Conservation (phyloP, 2,113 vertebrate species). For the Nesospiza acunhae region DNA sequence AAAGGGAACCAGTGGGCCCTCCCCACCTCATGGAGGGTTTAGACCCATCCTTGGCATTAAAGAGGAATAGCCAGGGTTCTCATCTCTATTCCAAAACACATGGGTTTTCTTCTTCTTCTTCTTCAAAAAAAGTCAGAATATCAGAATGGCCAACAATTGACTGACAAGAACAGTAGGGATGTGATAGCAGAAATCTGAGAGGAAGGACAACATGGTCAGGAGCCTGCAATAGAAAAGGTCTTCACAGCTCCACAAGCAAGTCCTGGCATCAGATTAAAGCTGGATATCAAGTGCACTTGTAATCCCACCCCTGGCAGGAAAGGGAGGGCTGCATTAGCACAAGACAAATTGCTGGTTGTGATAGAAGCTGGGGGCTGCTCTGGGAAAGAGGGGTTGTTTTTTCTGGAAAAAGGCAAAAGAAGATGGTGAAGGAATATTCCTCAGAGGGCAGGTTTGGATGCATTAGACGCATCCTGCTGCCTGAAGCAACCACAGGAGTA, state of each 20-base stretch:
- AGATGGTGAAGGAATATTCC: not conserved
- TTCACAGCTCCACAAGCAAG: not conserved
- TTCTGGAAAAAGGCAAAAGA: not conserved
- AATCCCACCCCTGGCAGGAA: not conserved
- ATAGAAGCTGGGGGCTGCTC: not conserved
- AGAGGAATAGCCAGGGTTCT: not conserved
- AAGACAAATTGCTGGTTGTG: not conserved
- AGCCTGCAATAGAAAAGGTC: not conserved
- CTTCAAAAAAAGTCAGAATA: not conserved
- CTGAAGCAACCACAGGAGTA: not conserved
- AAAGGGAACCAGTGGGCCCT: not conserved
- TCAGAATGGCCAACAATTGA: not conserved
- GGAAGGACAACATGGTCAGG: not conserved
- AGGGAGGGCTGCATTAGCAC: not conserved
- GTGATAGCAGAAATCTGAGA: not conserved
- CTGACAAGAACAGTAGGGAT: not conserved
- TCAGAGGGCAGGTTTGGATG: not conserved
- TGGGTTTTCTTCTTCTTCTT: not conserved
- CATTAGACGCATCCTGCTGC: not conserved
- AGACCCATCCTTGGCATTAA: rapidly evolving
- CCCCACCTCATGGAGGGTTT: not conserved
- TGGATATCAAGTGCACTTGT: not conserved
- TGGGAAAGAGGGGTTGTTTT: not conserved
- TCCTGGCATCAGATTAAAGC: not conserved
- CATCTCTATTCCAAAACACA: not conserved